Evolutionary conservation across 2,113 vertebrate genomes (phyloP).

Genomic region (Choloepus hoffmanni): DNA sequence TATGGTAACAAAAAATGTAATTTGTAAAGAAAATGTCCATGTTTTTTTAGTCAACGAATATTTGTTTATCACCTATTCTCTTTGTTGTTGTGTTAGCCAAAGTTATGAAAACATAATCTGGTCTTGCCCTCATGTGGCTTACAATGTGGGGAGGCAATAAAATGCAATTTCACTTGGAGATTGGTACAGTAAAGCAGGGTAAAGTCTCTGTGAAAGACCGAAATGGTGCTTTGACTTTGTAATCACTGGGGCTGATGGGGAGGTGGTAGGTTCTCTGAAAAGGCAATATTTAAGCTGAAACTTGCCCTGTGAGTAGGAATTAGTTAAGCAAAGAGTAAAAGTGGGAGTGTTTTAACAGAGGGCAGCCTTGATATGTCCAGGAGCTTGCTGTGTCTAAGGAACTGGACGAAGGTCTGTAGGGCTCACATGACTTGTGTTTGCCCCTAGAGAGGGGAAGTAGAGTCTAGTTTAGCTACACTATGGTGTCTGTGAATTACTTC

Average conservation of each 20-base stretch:
- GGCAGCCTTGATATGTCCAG: not conserved
- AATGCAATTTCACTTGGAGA: not conserved
- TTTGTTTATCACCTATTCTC: not conserved
- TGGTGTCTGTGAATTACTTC: not conserved
- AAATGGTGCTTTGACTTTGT: not conserved
- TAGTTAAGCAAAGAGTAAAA: not conserved
- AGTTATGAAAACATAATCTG: not conserved
- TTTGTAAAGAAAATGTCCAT: not conserved
- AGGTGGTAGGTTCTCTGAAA: not conserved
- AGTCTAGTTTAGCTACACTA: not conserved
- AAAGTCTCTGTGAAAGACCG: not conserved
- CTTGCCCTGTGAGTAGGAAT: not conserved
- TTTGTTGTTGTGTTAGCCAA: not conserved
- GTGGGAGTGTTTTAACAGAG: not conserved
- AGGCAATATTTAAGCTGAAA: not conserved
- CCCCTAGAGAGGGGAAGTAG: not conserved
- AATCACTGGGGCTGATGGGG: not conserved
- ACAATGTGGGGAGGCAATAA: not conserved
- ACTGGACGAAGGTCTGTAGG: not conserved
- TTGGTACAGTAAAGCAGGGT: not conserved
- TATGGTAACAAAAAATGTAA: not conserved
- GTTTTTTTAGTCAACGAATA: not conserved
- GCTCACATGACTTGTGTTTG: not conserved
- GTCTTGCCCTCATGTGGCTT: not conserved
- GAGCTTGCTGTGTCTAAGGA: not conserved